Evolutionary conservation across 2,113 vertebrate genomes (phyloP), one percentile per base, ranked within the genome.

Genomic region (Dinomys branickii): DNA sequence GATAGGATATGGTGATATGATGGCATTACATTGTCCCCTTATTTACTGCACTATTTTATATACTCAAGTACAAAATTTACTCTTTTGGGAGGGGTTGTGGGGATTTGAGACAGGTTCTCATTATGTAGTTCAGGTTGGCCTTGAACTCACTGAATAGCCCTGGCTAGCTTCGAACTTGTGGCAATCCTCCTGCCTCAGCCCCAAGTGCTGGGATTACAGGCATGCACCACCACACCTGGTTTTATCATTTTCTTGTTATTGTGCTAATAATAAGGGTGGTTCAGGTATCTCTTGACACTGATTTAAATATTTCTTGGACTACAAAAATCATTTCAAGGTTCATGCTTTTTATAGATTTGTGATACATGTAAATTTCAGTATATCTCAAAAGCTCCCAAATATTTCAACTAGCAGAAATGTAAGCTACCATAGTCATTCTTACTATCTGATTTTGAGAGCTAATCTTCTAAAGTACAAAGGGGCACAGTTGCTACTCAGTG

Each of bases 281-380:
- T 1, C 56, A 94, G 26, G 7, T 85, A 91, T 30, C 14, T 95
- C 26, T 67, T 95, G 44, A 88, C 4, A 86, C 3, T 95, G 75
- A 28, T 73, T 7, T 38, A 69, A 85, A 44, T 47, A 12, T 94
- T 94, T 91, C 54, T 92, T 52, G 20, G 35, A 61, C 50, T 44
- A 82, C 7, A 91, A 92, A 92, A n/a, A 71, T 88, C 30, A 91
- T 47, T 63, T 85, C 77, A 92, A 88, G 86, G n/a, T 85, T 81
- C 90, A 77, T 71, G 38, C 2, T 96, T 93, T 90, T 83, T 91
- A 92, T 28, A 85, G 52, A 73, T 67, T 83, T 82, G 71, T 88
- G 85, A 87, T 54, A 77, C 69, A 73, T 54, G 35, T n/a, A 93
- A 78, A 85, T 91, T 63, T 58, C 67, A 92, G 3, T 7, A 7